phyloP scores from a whole-genome alignment of 2,113 vertebrate species.

The Ameiurus melas region DNA sequence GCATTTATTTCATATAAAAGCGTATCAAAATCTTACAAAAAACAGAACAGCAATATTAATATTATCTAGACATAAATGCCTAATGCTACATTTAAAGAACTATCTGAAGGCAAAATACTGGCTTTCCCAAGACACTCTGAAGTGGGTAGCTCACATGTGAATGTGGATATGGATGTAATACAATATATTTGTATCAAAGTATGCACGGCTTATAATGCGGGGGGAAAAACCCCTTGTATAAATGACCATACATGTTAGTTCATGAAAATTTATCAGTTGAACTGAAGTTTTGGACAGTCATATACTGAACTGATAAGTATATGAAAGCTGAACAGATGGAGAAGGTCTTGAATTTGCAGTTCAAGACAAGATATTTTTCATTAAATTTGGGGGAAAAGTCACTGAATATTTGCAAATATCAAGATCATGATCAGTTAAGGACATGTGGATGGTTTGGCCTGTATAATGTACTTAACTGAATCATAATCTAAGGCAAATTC shows the following conservation, averaged over 20 bases:
- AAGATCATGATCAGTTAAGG: background rate
- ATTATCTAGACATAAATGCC: slow-evolving; percentile 32
- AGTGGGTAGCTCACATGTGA: slow-evolving; percentile 19
- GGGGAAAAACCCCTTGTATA: background rate
- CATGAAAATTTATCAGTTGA: background rate
- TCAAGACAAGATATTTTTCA: background rate
- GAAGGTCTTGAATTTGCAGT: background rate
- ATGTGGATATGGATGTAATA: slow-evolving; percentile 5
- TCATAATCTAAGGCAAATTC: background rate
- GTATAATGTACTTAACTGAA: background rate
- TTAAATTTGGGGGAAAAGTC: slow-evolving; percentile 41
- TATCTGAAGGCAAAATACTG: slow-evolving; percentile 42
- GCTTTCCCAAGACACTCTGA: slow-evolving; percentile 45
- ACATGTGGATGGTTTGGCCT: background rate
- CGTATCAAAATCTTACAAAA: slow-evolving; percentile 50
- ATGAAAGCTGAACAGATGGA: no score
- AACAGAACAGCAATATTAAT: slow-evolving; percentile 37
- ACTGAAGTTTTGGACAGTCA: no score
- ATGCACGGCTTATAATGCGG: background rate
- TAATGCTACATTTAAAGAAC: slow-evolving; percentile 35
- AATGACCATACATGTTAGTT: background rate
- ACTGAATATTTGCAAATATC: background rate
- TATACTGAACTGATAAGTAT: no score
- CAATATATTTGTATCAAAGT: background rate
- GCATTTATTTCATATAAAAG: slow-evolving; percentile 55